A percentile compares a stretch with the other conserved stretches of the same genome.
Evolutionary conservation across 2,888 invertebrate genomes (phyloP).

Genomic region (Parnassius glacialis): DNA sequence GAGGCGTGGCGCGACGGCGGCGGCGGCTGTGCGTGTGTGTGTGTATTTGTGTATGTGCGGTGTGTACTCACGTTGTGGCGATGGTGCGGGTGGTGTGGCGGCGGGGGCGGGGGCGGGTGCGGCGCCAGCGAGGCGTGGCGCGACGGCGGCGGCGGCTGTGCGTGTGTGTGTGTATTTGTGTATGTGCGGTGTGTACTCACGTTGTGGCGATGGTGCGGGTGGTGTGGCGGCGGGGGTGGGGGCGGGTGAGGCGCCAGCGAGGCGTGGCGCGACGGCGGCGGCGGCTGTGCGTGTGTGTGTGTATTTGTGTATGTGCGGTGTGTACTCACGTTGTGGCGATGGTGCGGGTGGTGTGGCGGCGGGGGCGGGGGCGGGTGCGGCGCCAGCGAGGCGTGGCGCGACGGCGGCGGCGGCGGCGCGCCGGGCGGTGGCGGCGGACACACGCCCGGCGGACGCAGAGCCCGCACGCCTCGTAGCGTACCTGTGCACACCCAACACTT

Average conservation of each 20-base stretch:
- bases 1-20: too few relatives aligned
- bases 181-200: too few relatives aligned
- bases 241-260: too few relatives aligned
- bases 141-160: too few relatives aligned
- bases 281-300: background rate
- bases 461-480: slow-evolving; percentile 71
- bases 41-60: too few relatives aligned
- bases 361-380: slow-evolving; percentile 46
- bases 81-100: too few relatives aligned
- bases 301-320: background rate
- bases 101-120: too few relatives aligned
- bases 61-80: too few relatives aligned
- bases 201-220: too few relatives aligned
- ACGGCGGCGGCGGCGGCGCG: slow-evolving; percentile 75
- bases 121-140: too few relatives aligned
- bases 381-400: slow-evolving; percentile 55
- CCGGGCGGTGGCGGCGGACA: slow-evolving; percentile 81
- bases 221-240: background rate
- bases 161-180: too few relatives aligned
- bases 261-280: background rate
- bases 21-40: too few relatives aligned
- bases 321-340: slow-evolving; percentile 44
- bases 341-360: slow-evolving; percentile 55
- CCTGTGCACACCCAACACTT: slow-evolving; percentile 41
- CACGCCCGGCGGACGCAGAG: slow-evolving; percentile 78